Conservation (phyloP, 2,888 invertebrate genomes). For the Nesidiocoris tenuis region DNA sequence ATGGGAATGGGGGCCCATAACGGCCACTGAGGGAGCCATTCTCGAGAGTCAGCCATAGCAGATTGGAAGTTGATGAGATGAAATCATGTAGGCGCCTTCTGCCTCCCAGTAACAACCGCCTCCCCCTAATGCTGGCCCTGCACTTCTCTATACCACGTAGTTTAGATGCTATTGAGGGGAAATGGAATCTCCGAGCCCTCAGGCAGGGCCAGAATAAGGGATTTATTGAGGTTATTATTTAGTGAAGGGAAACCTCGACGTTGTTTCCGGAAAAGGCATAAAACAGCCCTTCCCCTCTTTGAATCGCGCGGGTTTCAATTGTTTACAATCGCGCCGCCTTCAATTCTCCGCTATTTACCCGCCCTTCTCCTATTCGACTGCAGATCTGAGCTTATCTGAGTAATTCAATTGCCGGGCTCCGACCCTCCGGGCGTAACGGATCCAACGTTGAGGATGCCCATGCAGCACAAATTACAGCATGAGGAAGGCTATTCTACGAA, state of each 20-base stretch:
- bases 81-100: background rate
- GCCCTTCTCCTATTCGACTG: background rate
- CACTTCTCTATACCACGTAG: background rate
- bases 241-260: slow-evolving; percentile 2
- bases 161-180: background rate
- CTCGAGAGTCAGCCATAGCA: background rate
- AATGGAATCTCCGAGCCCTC: background rate
- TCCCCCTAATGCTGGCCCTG: background rate
- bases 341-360: background rate
- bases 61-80: background rate
- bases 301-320: background rate
- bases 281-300: background rate
- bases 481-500: background rate
- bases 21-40: background rate
- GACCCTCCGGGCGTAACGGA: background rate
- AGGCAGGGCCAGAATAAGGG: slow-evolving; percentile 3
- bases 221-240: slow-evolving; percentile 41
- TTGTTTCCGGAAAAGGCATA: background rate
- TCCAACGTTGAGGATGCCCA: background rate
- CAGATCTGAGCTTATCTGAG: background rate
- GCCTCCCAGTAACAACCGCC: no score
- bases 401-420: background rate
- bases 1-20: background rate
- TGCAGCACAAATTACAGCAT: no score
- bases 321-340: background rate